Evolutionary conservation across 2,888 invertebrate genomes (phyloP).

Genomic region (Dione juno): DNA sequence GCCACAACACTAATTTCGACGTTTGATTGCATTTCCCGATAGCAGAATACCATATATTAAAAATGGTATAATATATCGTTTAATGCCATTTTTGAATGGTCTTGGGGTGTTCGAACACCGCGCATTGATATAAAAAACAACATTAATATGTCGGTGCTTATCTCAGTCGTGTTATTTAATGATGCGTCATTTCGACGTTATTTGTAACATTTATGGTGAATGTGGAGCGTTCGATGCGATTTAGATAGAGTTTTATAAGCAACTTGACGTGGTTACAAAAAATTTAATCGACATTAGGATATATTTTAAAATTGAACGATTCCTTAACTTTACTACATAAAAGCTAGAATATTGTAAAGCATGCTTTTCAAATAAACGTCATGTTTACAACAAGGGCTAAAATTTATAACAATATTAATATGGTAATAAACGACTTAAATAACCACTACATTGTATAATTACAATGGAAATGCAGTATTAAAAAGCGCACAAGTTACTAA

Average conservation of each 20-base stretch:
- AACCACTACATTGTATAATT: neutral
- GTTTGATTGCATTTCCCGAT: constrained; percentile 49
- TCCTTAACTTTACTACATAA: neutral
- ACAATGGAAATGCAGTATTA: constrained; percentile 1
- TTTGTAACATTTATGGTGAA: constrained; percentile 78
- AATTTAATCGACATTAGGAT: constrained; percentile 16
- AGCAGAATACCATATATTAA: constrained; percentile 65
- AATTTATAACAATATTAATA: neutral
- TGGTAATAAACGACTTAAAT: constrained; percentile 6
- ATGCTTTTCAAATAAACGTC: neutral
- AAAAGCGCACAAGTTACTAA: constrained; percentile 22
- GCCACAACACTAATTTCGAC: constrained; percentile 34
- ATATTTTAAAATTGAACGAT: constrained; percentile 1
- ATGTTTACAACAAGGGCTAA: neutral
- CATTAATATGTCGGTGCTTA: constrained; percentile 78
- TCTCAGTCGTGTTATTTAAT: constrained; percentile 81
- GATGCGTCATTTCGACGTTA: constrained; percentile 79
- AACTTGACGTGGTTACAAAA: constrained; percentile 14
- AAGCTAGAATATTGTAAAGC: neutral
- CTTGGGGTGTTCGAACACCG: constrained; percentile 64
- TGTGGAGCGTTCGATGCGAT: constrained; percentile 66
- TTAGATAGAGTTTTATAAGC: constrained; percentile 61
- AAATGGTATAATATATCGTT: constrained; percentile 66
- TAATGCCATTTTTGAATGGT: constrained; percentile 66
- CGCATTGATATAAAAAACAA: constrained; percentile 75